A percentile compares a stretch with the other conserved stretches of the same genome.
Evolutionary conservation across 2,113 vertebrate species (phyloP).

Genomic region (Neopipo cinnamomea): DNA sequence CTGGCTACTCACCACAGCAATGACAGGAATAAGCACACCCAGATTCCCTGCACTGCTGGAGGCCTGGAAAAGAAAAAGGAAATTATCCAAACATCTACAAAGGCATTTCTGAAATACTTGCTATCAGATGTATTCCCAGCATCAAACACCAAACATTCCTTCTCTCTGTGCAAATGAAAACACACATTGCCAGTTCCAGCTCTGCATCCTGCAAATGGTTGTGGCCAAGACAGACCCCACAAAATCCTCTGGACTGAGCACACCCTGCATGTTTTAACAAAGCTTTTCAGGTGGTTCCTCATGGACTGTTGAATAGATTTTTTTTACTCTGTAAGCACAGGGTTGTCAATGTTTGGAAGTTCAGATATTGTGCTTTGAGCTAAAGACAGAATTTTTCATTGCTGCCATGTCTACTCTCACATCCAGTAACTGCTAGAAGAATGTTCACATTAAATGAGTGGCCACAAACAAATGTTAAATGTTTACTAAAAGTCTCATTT

Average conservation of each 20-base stretch:
- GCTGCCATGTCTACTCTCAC: background rate
- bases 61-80: slow-evolving; percentile 75
- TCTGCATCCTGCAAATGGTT: background rate
- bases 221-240: background rate
- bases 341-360: background rate
- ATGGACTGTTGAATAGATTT: background rate
- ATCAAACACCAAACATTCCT: background rate
- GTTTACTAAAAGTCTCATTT: background rate
- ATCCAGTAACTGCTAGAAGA: background rate
- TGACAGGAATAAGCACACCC: slow-evolving; percentile 95
- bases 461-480: background rate
- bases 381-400: background rate
- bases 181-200: background rate
- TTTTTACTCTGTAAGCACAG: background rate
- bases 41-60: slow-evolving; percentile 96
- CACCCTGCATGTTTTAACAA: background rate
- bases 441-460: background rate
- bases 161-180: background rate
- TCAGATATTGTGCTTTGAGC: background rate
- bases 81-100: background rate
- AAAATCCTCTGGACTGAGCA: background rate
- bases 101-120: background rate
- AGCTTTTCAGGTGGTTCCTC: background rate
- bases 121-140: background rate
- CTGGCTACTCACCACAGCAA: slow-evolving; percentile 90